Base-by-base conservation (phyloP, 2,797 vertebrate genomes). In the Synanceia verrucosa region DNA sequence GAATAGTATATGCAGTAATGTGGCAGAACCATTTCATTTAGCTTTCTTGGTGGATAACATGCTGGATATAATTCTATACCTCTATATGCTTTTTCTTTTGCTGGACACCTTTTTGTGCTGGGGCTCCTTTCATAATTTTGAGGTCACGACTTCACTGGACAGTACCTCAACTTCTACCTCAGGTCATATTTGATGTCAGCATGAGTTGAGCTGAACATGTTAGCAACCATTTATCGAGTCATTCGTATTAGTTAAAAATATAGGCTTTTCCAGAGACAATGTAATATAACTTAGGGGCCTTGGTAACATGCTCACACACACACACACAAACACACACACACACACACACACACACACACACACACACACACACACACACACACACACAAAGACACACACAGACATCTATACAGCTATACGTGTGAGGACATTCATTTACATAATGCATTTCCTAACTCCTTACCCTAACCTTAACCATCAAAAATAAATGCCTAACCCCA, bases 221-320 rank as follows among this genome's bases (percentile, higher is more conserved):
- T 29, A 57, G 19, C 14, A 51, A 36, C 21, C 29, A 60, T 18
- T 3, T 13, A 51, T 9, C 14, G 9, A 28, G 34, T 63, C 46
- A 19, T 28, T 2, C 26, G 23, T 4, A 9, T 52, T 50, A 34
- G 41, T 10, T 72, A 26, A 73, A 62, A 59, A 48, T 71, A 1
- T 5, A 46, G 11, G 26, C 13, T 34, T n/a, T 39, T 34, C 9
- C 43, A 28, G 0, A 46, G 9, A 57, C 29, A 56, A 46, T 36
- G 5, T 41, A 34, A 18, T 63, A 16, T 39, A 63, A 70, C 62
- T 57, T 34, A 18, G 46, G 23, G 36, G 26, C 34, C 26, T 70
- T 36, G 48, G 39, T 43, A 33, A 64, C 36, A 18, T 52, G 39
- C 79, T 66, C 34, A 36, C 13, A 16, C 37, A 76, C 36, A 21